These are phyloP conservation scores for Labeo rohita DNA, from an alignment of 2,113 vertebrate genomes.

Conservation along the genomic window DNA sequence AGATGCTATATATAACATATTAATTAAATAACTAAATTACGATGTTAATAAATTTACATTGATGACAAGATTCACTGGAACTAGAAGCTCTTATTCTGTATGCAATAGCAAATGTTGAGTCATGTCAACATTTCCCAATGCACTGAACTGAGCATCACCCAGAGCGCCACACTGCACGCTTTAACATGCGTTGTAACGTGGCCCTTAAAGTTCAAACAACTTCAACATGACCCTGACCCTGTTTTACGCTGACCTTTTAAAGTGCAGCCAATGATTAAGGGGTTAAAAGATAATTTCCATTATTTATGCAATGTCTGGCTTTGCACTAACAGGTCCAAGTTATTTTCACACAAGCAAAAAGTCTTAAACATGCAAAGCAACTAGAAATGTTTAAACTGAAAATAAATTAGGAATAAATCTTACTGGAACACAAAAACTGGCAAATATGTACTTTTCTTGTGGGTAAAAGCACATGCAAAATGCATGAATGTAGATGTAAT, in stretches of 20 bases:
- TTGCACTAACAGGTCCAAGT: background rate
- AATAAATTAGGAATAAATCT: background rate
- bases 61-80: background rate
- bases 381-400: background rate
- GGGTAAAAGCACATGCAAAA: too few relatives aligned
- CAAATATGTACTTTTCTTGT: too few relatives aligned
- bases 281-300: background rate
- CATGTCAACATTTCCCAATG: background rate
- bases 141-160: background rate
- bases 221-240: background rate
- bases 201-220: background rate
- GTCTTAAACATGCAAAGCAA: background rate
- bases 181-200: background rate
- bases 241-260: background rate
- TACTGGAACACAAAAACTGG: too few relatives aligned
- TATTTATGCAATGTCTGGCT: background rate
- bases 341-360: background rate
- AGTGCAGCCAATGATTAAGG: background rate
- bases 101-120: background rate
- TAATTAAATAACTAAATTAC: constrained; percentile 1
- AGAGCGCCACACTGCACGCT: background rate
- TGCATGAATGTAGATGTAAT: too few relatives aligned
- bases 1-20: background rate
- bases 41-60: background rate
- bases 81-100: background rate